Base-by-base conservation (phyloP, 2,888 invertebrate genomes). In the Epinotia nisella region DNA sequence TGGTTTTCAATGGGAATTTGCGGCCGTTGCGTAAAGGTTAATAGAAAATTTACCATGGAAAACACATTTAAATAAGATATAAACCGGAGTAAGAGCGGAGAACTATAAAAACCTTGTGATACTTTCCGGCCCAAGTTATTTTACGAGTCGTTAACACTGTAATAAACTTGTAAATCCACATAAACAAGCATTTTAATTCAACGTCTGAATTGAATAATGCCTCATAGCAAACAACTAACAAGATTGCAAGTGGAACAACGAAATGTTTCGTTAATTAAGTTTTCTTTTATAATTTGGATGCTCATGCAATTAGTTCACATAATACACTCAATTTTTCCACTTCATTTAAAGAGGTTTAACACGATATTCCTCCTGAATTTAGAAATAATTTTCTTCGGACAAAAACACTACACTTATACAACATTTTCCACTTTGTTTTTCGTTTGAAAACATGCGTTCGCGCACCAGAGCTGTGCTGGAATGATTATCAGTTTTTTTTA, bases 401-500 rank as follows among this genome's bases (percentile, higher is more conserved):
- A 7, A 19, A 10, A 65, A 65, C 19, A 55, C 19, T 21, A 55
- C 55, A 56, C n/a, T 56, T 19, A 1, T 15, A 41, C 15, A 15
- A 55, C 45, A 45, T 29, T 51, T 58, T 24, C 19, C 19, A 39
- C n/a, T 51, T 58, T 55, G 35, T 53, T 74, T 49, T 67, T 19
- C 55, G 60, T 55, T 21, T n/a, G 83, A 85, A 85, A 87, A 86
- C 84, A 87, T 87, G 88, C 90, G 86, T 83, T 83, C 88, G 88
- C 82, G 84, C 83, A 83, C 83, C 84, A 80, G 81, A 84, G 85
- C 80, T 83, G 87, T 87, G 84, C 85, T 85, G 85, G 87, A 91
- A 86, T 89, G 88, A 92, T 92, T 92, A 92, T 92, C 92, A 90
- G 86, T 86, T 73, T 84, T 88, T n/a, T 93, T 92, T 92, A 92